Conservation (phyloP, 2,888 invertebrate genomes). For the Mechanitis mazaeus region DNA sequence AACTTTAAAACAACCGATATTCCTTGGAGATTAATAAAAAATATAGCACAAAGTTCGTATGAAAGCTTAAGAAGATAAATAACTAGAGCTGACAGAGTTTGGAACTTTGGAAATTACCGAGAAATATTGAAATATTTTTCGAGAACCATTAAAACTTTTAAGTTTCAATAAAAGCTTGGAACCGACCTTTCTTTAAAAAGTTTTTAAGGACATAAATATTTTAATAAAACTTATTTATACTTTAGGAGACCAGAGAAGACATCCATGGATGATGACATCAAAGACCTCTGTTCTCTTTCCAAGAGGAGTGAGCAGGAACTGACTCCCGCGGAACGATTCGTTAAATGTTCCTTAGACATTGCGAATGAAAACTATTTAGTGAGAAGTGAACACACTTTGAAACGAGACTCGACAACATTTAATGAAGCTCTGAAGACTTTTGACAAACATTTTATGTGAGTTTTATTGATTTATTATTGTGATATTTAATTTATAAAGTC, state of each 20-base stretch:
- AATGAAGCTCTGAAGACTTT: constrained; percentile 55
- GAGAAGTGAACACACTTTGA: constrained; percentile 58
- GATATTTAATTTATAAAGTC: too few relatives aligned
- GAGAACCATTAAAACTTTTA: constrained; percentile 1
- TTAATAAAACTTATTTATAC: neutral
- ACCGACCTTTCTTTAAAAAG: neutral
- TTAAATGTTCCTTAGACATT: constrained; percentile 52
- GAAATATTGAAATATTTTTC: neutral
- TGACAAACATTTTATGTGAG: constrained; percentile 62
- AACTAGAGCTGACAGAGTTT: neutral
- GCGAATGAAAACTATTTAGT: constrained; percentile 54
- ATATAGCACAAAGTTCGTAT: constrained; percentile 2
- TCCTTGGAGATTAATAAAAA: constrained; percentile 8
- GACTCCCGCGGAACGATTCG: constrained; percentile 55
- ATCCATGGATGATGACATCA: constrained; percentile 55
- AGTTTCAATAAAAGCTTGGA: neutral
- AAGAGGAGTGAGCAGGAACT: constrained; percentile 47
- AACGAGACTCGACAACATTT: constrained; percentile 50
- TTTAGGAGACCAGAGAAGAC: constrained; percentile 56
- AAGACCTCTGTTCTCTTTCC: constrained; percentile 55
- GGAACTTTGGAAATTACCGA: neutral
- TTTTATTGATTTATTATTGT: neutral
- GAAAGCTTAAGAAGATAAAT: neutral
- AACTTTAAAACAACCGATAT: constrained; percentile 10
- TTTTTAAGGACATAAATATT: neutral